A percentile compares a stretch with the other conserved stretches of the same genome.
These are phyloP conservation scores for Acrobasis consociella DNA, from an alignment of 2,888 invertebrate genomes.

Conservation along the genomic window DNA sequence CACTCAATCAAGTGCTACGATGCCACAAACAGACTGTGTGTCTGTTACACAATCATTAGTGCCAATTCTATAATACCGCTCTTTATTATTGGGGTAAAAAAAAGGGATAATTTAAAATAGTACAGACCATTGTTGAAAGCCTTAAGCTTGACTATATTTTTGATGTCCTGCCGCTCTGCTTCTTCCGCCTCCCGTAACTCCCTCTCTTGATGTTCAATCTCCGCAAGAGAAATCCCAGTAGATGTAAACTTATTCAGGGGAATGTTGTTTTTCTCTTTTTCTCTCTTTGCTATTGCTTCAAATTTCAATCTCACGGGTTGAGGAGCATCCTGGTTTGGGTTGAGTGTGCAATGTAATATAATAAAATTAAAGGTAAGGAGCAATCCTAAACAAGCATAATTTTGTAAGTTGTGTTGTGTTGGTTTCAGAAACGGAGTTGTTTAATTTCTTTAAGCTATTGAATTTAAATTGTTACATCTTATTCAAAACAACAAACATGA, in stretches of 20 bases:
- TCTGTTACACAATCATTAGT: too few relatives aligned
- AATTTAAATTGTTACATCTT: too few relatives aligned
- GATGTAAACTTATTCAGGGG: slow-evolving; percentile 55
- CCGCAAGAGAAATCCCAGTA: slow-evolving; percentile 51
- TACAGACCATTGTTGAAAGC: slow-evolving; percentile 52
- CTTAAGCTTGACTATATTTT: slow-evolving; percentile 54
- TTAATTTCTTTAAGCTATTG: too few relatives aligned
- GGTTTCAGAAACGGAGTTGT: too few relatives aligned
- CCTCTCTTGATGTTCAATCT: slow-evolving; percentile 49
- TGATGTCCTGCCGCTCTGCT: slow-evolving; percentile 55
- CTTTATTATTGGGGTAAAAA: too few relatives aligned
- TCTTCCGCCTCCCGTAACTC: slow-evolving; percentile 48
- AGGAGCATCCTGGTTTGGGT: slow-evolving; percentile 44
- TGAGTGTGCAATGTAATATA: background rate
- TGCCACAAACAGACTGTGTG: too few relatives aligned
- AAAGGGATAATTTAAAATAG: too few relatives aligned
- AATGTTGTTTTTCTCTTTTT: slow-evolving; percentile 45
- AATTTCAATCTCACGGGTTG: slow-evolving; percentile 48
- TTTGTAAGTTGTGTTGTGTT: too few relatives aligned
- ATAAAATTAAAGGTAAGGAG: background rate
- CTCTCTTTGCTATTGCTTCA: slow-evolving; percentile 54
- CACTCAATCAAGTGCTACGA: too few relatives aligned
- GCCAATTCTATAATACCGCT: too few relatives aligned
- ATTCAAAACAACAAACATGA: too few relatives aligned
- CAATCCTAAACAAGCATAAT: too few relatives aligned